These are phyloP conservation scores for Deilephila elpenor DNA, from an alignment of 2,888 invertebrate genomes.

Conservation along the genomic window DNA sequence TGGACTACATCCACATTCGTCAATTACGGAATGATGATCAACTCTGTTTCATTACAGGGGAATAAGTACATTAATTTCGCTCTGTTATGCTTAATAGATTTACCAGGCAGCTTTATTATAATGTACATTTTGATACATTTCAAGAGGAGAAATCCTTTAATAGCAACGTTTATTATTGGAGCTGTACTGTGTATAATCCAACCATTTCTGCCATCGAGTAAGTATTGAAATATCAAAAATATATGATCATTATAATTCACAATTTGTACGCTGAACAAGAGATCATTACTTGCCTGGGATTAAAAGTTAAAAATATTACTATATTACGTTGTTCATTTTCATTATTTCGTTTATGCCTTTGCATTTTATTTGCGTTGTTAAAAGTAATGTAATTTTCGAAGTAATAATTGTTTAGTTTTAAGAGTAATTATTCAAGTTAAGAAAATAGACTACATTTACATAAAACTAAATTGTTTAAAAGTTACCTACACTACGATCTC, in stretches of 20 bases:
- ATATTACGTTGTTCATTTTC: too few species aligned
- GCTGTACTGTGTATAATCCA: slow-evolving; percentile 85
- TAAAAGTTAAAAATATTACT: too few species aligned
- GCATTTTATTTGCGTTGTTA: too few species aligned
- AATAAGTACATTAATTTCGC: slow-evolving; percentile 91
- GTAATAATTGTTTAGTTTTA: too few species aligned
- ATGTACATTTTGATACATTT: slow-evolving; percentile 81
- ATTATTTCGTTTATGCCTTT: too few species aligned
- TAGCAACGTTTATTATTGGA: slow-evolving; percentile 81
- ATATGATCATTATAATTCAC: background rate
- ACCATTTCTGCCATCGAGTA: slow-evolving; percentile 84
- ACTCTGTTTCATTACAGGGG: slow-evolving; percentile 89
- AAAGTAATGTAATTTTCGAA: too few species aligned
- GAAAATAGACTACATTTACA: too few species aligned
- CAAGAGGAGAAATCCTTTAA: slow-evolving; percentile 84
- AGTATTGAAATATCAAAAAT: slow-evolving; percentile 43
- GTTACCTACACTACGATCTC: too few species aligned
- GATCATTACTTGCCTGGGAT: background rate
- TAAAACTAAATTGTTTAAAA: too few species aligned
- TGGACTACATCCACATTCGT: slow-evolving; percentile 89
- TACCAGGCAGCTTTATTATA: slow-evolving; percentile 84
- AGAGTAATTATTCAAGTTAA: too few species aligned
- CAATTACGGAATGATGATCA: slow-evolving; percentile 90
- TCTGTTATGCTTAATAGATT: slow-evolving; percentile 80
- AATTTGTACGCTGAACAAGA: background rate